Base-by-base conservation (phyloP, 1,140 invertebrate genomes). In the Drosophila serrata region DNA sequence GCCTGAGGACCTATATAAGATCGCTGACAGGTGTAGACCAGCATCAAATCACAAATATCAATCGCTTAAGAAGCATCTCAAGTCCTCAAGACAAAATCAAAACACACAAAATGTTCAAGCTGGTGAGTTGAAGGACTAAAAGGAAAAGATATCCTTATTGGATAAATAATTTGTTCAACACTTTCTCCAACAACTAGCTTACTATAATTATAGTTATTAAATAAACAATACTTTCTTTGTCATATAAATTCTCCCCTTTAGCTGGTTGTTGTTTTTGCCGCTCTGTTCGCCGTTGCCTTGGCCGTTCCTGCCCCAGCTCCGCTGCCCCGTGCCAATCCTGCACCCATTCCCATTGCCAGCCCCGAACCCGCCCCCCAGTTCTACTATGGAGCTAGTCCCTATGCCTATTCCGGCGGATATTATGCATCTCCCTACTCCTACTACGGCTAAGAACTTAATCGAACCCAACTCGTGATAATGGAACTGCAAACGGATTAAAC, bases 71-170 rank as follows among this genome's bases (percentile, higher is more conserved):
- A 67, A 74, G 67, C 87, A 81, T 33, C 72, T 55, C 59, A 81
- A 77, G 75, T 63, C 33, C 45, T 56, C n/a, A 39, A 35, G 43
- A 19, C 29, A 51, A 58, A 70, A 73, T 59, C 37, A 62, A 78
- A 61, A 46, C 57, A 63, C 42, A 31, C 79, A 92, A 92, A 82
- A 92, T 92, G 90, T 92, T 92, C 81, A 92, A 92, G 82, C 82
- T 92, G 42, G 90, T 92, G 74, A 88, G 90, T 88, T 45, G 12
- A n/a, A n/a, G n/a, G n/a, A n/a, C n/a, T n/a, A n/a, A n/a, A n/a
- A n/a, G n/a, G n/a, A 45, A 6, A 33, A 40, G 7, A 53, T 17
- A 45, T 56, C 19, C 53, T 15, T 19, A 1, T 5, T 13, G 3
- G 7, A 33, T 11, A 15, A 8, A 33, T 6, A 29, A 4, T 55